Conservation (phyloP, 2,888 invertebrate genomes). For the Eupeodes luniger region DNA sequence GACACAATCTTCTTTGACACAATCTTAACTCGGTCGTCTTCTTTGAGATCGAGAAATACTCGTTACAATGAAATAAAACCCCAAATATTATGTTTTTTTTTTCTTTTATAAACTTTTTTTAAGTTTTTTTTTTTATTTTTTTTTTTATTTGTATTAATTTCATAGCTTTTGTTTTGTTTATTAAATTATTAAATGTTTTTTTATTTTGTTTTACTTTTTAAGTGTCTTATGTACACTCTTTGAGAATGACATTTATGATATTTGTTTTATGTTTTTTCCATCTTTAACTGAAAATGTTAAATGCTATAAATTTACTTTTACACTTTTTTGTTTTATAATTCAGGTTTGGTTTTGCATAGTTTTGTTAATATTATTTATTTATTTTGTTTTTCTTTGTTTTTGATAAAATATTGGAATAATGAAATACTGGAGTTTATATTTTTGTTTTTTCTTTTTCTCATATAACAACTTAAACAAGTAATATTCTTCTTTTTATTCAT, state of each 20-base stretch:
- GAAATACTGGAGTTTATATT: slow-evolving; percentile 47
- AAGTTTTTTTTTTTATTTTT: slow-evolving; percentile 32
- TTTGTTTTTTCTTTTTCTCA: background rate
- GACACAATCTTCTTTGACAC: too few relatives aligned
- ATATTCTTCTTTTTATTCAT: background rate
- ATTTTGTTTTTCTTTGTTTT: slow-evolving; percentile 3
- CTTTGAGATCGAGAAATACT: too few relatives aligned
- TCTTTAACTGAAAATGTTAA: slow-evolving; percentile 53
- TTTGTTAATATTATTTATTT: slow-evolving; percentile 4
- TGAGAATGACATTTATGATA: slow-evolving; percentile 67
- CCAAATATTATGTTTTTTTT: background rate
- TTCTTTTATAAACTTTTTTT: slow-evolving; percentile 60
- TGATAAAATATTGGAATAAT: slow-evolving; percentile 52
- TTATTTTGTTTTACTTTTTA: slow-evolving; percentile 23
- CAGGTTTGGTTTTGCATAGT: slow-evolving; percentile 48
- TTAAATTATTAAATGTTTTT: slow-evolving; percentile 52
- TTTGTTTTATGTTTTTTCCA: slow-evolving; percentile 5
- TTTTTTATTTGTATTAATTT: slow-evolving; percentile 55
- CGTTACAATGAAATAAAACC: too few relatives aligned
- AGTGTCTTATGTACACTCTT: slow-evolving; percentile 51
- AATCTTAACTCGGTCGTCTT: too few relatives aligned
- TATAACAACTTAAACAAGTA: slow-evolving; percentile 13
- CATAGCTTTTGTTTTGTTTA: slow-evolving; percentile 57
- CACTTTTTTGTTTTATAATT: slow-evolving; percentile 52
- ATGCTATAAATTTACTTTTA: slow-evolving; percentile 61